Conservation (phyloP, 2,888 invertebrate genomes). For the Cacoxenus indagator region DNA sequence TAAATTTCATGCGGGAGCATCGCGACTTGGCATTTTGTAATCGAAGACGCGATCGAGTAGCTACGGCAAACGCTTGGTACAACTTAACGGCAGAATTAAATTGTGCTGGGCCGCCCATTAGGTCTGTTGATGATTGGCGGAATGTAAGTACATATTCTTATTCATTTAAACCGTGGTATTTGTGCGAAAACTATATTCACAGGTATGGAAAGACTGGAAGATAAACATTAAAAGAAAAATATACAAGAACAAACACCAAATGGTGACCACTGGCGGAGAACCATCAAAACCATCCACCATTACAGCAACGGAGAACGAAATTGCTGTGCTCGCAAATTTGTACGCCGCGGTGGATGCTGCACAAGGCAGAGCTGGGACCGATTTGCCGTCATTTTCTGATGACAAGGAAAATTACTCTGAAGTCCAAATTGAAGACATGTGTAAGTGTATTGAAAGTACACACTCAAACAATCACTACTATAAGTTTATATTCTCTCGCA, state of each 20-base stretch:
- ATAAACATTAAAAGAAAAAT: no score
- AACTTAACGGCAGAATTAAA: not conserved
- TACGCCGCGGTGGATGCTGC: not conserved
- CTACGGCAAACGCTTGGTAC: not conserved
- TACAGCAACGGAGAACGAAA: not conserved
- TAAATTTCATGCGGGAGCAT: not conserved
- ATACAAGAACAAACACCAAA: not conserved
- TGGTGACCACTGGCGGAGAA: not conserved
- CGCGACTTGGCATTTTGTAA: not conserved
- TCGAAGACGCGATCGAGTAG: not conserved
- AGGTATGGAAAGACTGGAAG: not conserved
- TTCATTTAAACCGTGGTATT: not conserved
- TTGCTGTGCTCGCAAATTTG: not conserved
- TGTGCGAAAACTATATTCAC: not conserved
- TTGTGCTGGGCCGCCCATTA: not conserved
- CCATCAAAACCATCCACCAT: not conserved
- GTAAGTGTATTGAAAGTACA: not conserved
- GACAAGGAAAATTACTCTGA: not conserved
- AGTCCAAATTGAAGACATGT: not conserved
- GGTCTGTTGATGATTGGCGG: not conserved
- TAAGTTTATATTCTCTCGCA: not conserved
- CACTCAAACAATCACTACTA: not conserved
- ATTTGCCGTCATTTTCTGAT: not conserved
- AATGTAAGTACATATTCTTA: not conserved
- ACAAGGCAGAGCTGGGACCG: not conserved